Base-by-base conservation (phyloP, 92 coral and sea anemone species). In the Palythoa grandis region DNA sequence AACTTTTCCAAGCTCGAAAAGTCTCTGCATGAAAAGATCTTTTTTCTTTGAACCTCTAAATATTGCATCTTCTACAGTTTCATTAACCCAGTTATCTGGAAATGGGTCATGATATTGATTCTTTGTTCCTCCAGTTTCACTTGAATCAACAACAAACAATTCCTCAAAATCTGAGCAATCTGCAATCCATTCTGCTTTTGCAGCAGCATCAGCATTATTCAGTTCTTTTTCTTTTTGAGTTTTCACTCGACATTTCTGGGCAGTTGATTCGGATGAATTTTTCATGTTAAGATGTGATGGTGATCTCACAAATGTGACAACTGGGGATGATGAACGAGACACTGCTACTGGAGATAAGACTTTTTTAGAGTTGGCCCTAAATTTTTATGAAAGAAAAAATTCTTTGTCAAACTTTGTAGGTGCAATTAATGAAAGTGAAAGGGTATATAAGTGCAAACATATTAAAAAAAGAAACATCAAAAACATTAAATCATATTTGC, bases 21-120 rank as follows among this genome's bases (percentile, higher is more conserved):
- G 87, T 54, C 98, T 88, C 82, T 92, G 95, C 98, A 94, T 94
- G 50, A 88, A 94, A 40, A 91, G 94, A n/a, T 94, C 98, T 67
- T 73, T 86, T 52, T 92, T 94, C 84, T 89, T 92, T 47, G 91
- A 77, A 25, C 95, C 98, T 76, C 94, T 82, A 78, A 90, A 94
- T 70, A 92, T 90, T 17, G 86, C 95, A 65, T 76, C 94, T 76
- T 94, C 92, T 7, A 92, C 92, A 74, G 92, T 88, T 82, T 94
- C 98, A 66, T 92, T 91, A 16, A 94, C 98, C 98, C 98, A 94
- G 8, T 87, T 88, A 17, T 91, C 86, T 16, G 98, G 98, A 77
- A 92, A 94, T n/a, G 98, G 98, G 85, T 94, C 94, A 72, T 94
- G 98, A 71, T 90, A 94, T 74, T 78, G 56, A 66, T 90, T 90